Conservation (phyloP, 2,113 vertebrate genomes). For the Australoheros scitulus region DNA sequence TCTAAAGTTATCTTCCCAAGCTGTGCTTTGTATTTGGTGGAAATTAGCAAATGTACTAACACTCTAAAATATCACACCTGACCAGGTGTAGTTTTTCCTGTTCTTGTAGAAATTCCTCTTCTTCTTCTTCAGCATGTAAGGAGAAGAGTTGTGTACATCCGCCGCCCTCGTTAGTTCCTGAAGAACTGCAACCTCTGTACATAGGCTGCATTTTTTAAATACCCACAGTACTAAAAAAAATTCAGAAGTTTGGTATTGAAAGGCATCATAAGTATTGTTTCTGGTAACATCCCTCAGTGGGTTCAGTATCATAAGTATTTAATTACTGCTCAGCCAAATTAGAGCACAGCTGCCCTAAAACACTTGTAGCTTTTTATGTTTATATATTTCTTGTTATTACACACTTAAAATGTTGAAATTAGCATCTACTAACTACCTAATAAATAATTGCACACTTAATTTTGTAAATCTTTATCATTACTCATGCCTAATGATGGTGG, state of each 20-base stretch:
- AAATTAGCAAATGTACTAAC: too few relatives aligned
- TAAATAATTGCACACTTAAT: background rate
- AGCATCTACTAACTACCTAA: background rate
- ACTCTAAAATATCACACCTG: too few relatives aligned
- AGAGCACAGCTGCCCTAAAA: background rate
- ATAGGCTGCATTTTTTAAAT: too few relatives aligned
- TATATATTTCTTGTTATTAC: background rate
- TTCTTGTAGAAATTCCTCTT: background rate
- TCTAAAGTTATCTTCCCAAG: too few relatives aligned
- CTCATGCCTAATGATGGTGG: background rate
- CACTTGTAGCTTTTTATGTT: background rate
- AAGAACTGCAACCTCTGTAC: background rate
- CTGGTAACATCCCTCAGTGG: background rate
- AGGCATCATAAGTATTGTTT: background rate
- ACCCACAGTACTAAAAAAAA: background rate
- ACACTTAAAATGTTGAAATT: background rate
- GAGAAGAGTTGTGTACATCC: too few relatives aligned
- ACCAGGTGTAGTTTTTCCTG: background rate
- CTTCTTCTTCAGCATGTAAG: background rate
- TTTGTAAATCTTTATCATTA: background rate
- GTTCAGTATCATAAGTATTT: background rate
- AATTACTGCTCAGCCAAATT: background rate
- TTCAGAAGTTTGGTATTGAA: background rate
- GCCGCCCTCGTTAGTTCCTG: too few relatives aligned
- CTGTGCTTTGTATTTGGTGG: too few relatives aligned